These are phyloP conservation scores for Synodontis membranacea DNA, from an alignment of 2,113 vertebrate species.

Conservation along the genomic window DNA sequence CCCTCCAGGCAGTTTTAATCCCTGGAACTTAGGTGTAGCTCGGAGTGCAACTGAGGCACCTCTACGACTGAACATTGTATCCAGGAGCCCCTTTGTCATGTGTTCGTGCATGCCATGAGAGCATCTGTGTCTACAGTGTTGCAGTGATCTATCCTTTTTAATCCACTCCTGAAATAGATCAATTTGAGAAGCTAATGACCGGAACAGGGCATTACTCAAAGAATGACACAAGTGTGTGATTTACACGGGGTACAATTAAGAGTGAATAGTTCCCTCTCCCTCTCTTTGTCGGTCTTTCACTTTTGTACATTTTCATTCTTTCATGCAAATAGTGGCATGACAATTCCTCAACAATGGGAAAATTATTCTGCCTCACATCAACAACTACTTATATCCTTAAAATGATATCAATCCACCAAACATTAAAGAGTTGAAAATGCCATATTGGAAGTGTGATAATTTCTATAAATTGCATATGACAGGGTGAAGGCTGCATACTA, in stretches of 20 bases:
- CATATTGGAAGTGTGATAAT: background rate
- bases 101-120: slow-evolving; percentile 1
- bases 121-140: slow-evolving; percentile 10
- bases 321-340: slow-evolving; percentile 32
- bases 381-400: background rate
- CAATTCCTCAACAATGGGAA: slow-evolving; percentile 44
- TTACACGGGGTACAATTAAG: slow-evolving; percentile 45
- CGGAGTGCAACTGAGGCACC: slow-evolving; percentile 21
- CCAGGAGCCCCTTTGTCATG: slow-evolving; percentile 31
- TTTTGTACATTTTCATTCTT: slow-evolving; percentile 24
- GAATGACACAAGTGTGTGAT: slow-evolving; percentile 17
- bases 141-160: background rate
- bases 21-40: slow-evolving; percentile 32
- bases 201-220: slow-evolving; percentile 1
- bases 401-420: background rate
- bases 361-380: background rate
- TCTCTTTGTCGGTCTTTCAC: background rate
- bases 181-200: slow-evolving; percentile 38
- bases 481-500: background rate
- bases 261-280: slow-evolving; percentile 13
- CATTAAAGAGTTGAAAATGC: slow-evolving; percentile 2
- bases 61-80: slow-evolving; percentile 11
- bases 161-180: slow-evolving; percentile 28
- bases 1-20: slow-evolving; percentile 22
- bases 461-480: background rate